Evolutionary conservation across 2,888 invertebrate genomes (phyloP).

Genomic region (Cephus rjabovi): DNA sequence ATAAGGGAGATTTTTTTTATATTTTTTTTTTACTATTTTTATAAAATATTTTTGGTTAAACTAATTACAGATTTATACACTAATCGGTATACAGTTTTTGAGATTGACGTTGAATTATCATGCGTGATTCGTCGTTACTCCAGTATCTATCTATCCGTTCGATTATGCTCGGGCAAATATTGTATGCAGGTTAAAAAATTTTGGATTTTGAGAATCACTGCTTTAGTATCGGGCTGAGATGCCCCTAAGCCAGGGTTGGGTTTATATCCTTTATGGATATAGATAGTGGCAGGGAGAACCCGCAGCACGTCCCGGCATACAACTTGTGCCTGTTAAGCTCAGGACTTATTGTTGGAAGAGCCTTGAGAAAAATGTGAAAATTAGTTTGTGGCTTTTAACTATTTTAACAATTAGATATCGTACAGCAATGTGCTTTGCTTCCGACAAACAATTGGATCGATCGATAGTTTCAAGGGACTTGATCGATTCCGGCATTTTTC

Average conservation of each 20-base stretch:
- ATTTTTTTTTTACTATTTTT: no score
- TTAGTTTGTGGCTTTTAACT: background rate
- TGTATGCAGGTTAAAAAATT: background rate
- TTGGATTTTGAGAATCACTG: slow-evolving; percentile 45
- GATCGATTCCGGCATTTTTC: no score
- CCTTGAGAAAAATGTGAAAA: background rate
- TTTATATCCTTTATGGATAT: slow-evolving; percentile 56
- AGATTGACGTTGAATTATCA: background rate
- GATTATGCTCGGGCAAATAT: background rate
- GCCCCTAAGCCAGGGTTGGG: slow-evolving; percentile 21
- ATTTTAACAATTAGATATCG: no score
- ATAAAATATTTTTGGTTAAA: no score
- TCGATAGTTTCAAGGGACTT: no score
- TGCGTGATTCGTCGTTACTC: background rate
- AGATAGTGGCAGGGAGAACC: slow-evolving; percentile 34
- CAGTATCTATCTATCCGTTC: background rate
- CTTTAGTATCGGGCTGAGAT: slow-evolving; percentile 10
- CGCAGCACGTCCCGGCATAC: slow-evolving; percentile 33
- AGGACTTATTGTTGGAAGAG: background rate
- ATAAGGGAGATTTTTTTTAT: no score
- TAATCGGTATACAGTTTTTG: background rate
- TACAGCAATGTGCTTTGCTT: no score
- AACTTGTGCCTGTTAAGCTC: slow-evolving; percentile 38
- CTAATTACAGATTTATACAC: background rate
- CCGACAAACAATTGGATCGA: no score